These are phyloP conservation scores for Nothoprocta pentlandii DNA, from an alignment of 2,113 vertebrate genomes.

Conservation along the genomic window DNA sequence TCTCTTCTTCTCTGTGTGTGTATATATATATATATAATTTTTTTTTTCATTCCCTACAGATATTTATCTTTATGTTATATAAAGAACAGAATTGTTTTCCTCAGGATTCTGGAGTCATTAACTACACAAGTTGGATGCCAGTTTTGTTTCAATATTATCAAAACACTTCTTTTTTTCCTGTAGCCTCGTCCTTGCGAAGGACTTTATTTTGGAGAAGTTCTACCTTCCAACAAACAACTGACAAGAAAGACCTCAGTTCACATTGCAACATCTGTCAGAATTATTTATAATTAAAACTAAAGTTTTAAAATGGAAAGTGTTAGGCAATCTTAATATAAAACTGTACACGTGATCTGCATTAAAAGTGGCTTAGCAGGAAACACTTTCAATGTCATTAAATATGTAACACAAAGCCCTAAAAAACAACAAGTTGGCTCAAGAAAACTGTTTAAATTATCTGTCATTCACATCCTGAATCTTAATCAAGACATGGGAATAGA, in stretches of 20 bases:
- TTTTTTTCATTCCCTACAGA: not conserved
- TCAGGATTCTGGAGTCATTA: not conserved
- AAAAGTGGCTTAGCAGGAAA: not conserved
- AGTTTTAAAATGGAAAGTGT: not conserved
- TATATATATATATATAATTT: too few species aligned
- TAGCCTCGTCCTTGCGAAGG: not conserved
- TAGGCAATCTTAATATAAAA: not conserved
- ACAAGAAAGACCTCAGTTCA: not conserved
- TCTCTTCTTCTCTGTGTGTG: not conserved
- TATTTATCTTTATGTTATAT: not conserved
- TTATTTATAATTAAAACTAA: not conserved
- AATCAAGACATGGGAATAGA: not conserved
- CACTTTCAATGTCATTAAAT: not conserved
- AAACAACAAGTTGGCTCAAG: not conserved
- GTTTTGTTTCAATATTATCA: not conserved
- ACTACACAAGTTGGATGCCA: not conserved
- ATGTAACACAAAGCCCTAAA: not conserved
- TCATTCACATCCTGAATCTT: not conserved
- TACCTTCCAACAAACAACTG: not conserved
- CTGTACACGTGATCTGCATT: not conserved
- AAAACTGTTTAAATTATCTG: not conserved
- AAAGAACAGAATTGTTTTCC: not conserved
- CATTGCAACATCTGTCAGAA: not conserved
- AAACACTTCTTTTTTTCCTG: not conserved
- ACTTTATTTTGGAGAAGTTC: not conserved